Conservation (phyloP, 2,888 invertebrate genomes). For the Volucella zonaria region DNA sequence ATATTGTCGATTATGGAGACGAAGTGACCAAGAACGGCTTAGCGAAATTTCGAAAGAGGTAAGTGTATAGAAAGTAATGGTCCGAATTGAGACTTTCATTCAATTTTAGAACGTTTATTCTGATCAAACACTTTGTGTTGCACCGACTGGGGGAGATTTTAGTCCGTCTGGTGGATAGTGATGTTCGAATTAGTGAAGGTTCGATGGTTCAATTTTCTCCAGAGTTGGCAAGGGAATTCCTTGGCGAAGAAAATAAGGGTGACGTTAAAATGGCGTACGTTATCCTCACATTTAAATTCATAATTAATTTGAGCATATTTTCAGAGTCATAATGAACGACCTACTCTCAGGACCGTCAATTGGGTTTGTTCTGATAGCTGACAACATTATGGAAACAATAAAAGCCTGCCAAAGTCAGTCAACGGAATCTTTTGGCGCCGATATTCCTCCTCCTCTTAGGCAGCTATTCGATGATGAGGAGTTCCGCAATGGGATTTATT, state of each 20-base stretch:
- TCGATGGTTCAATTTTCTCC: conserved; percentile 88
- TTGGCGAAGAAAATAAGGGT: conserved; percentile 84
- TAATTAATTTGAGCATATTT: conserved; percentile 16
- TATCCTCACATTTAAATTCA: background rate
- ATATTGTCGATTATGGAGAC: conserved; percentile 89
- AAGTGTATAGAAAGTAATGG: conserved; percentile 75
- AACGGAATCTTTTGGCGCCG: conserved; percentile 73
- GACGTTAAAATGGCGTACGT: conserved; percentile 86
- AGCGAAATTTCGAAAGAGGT: conserved; percentile 87
- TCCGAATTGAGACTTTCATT: conserved; percentile 29
- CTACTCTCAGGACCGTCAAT: conserved; percentile 78
- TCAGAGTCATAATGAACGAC: conserved; percentile 78
- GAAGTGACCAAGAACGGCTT: conserved; percentile 84
- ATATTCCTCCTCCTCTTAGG: conserved; percentile 83
- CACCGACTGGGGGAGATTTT: conserved; percentile 89
- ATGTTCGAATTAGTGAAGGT: conserved; percentile 87
- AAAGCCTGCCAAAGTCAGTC: conserved; percentile 75
- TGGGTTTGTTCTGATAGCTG: conserved; percentile 80
- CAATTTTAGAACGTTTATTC: conserved; percentile 86
- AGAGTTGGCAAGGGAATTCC: conserved; percentile 87
- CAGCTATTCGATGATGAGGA: conserved; percentile 87
- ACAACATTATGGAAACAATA: conserved; percentile 80
- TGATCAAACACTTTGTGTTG: conserved; percentile 90
- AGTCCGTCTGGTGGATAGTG: conserved; percentile 85
- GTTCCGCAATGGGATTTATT: conserved; percentile 88